These are phyloP conservation scores for Engraulis encrasicolus DNA, from an alignment of 2,113 vertebrate species.

Conservation along the genomic window DNA sequence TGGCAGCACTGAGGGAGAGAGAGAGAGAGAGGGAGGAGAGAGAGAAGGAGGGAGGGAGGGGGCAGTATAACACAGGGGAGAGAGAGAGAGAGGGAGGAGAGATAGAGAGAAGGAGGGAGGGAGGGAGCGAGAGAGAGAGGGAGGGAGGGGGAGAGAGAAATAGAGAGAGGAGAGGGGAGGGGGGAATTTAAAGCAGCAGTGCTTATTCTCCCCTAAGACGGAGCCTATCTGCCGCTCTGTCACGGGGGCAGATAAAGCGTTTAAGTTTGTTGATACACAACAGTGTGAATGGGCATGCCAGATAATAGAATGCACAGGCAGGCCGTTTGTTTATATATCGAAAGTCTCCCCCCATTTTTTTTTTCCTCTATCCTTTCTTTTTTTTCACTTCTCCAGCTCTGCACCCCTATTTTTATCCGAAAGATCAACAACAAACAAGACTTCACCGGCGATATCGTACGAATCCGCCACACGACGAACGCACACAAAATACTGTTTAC, in stretches of 20 bases:
- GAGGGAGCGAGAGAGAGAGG: constrained; percentile 57
- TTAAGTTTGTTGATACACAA: constrained; percentile 55
- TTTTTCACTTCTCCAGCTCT: neutral
- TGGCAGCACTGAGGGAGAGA: too few relatives aligned
- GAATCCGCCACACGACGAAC: neutral
- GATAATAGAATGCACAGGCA: constrained; percentile 23
- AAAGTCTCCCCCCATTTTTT: neutral
- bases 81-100: constrained; percentile 45
- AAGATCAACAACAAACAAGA: constrained; percentile 11
- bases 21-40: constrained; percentile 49
- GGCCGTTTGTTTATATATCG: constrained; percentile 24
- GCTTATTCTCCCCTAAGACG: constrained; percentile 47
- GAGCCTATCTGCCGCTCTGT: constrained; percentile 58
- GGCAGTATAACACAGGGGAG: constrained; percentile 12
- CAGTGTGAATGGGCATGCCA: constrained; percentile 50
- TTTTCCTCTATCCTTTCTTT: too few relatives aligned
- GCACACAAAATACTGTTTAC: neutral
- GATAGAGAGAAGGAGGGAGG: constrained; percentile 48
- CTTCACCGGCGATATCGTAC: neutral
- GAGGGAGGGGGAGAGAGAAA: constrained; percentile 46
- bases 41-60: constrained; percentile 42
- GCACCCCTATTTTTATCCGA: neutral
- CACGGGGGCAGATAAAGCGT: constrained; percentile 52
- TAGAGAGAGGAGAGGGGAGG: constrained; percentile 62
- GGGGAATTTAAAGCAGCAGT: constrained; percentile 71